Conservation (phyloP, 2,113 vertebrate genomes). For the Tetrao urogallus region DNA sequence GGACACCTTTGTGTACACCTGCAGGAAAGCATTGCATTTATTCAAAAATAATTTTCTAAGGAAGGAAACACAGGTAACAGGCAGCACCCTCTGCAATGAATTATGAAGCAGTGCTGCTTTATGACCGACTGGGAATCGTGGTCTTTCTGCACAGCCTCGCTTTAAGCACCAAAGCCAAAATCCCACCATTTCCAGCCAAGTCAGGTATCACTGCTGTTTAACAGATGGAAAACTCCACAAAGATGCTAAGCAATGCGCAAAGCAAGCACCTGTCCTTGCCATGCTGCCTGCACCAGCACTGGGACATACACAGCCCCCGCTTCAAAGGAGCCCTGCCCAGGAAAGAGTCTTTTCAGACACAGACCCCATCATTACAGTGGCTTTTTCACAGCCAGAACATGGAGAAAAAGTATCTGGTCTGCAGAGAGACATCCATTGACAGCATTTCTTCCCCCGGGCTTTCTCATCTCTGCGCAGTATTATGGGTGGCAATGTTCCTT, state of each 20-base stretch:
- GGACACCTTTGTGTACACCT: background rate
- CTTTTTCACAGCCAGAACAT: background rate
- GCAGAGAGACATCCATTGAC: background rate
- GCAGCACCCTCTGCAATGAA: background rate
- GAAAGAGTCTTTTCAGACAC: background rate
- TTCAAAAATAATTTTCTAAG: background rate
- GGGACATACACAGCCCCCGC: background rate
- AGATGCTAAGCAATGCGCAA: background rate
- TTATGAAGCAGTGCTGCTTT: background rate
- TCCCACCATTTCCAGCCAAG: background rate
- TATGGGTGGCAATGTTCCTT: background rate
- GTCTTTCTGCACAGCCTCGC: background rate
- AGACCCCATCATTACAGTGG: background rate
- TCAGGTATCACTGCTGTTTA: rapidly evolving
- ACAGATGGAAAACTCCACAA: background rate
- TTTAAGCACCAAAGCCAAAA: background rate
- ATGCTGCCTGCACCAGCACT: background rate
- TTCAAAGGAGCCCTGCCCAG: background rate
- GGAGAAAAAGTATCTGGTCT: background rate
- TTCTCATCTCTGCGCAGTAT: background rate
- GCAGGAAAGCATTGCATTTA: background rate
- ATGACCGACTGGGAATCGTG: background rate
- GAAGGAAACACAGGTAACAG: background rate
- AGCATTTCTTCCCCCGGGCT: background rate
- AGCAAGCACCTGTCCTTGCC: background rate